Base-by-base conservation (phyloP, 2,888 invertebrate genomes). In the Cabera pusaria region DNA sequence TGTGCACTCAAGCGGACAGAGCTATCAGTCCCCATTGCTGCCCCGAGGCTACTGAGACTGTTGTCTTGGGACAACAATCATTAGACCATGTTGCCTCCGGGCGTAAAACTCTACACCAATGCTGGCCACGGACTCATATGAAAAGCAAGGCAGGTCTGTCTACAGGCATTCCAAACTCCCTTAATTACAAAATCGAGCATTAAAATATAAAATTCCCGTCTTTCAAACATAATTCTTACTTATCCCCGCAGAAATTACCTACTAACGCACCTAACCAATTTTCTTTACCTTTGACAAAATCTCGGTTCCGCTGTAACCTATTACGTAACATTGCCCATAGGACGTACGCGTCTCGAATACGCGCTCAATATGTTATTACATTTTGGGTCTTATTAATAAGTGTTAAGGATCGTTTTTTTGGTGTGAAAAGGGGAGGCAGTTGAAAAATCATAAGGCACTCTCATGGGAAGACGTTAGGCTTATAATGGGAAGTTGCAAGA, bases 261-360 rank as follows among this genome's bases (percentile, higher is more conserved):
- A 79, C 76, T 81, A 81, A 80, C 81, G 71, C 48, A 53, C 50
- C 50, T 75, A 83, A 84, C 83, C 85, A 88, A 86, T 88, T 86
- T 86, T 85, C 80, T 84, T 53, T 87, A 87, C 87, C 87, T 88
- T 87, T 88, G 86, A 87, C 85, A 82, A 82, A 88, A 88, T 87
- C 86, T 80, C 78, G 70, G 59, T 64, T 59, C 67, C 72, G 71
- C 74, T 66, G 65, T 69, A 72, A 74, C 81, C 78, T 82, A 84
- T 85, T 86, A 86, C 80, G 78, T 80, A 80, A 87, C 87, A 85
- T 87, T 80, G 83, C 87, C 85, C 86, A 77, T 75, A 85, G 84
- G 87, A 78, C 84, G 69, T 58, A 84, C 83, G 85, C 79, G 76
- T 62, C 57, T 58, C 60, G 85, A 81, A 86, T 85, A 83, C 69